Conservation (phyloP, 92 coral and sea anemone genomes). For the Hydrozoanthus gracilis region DNA sequence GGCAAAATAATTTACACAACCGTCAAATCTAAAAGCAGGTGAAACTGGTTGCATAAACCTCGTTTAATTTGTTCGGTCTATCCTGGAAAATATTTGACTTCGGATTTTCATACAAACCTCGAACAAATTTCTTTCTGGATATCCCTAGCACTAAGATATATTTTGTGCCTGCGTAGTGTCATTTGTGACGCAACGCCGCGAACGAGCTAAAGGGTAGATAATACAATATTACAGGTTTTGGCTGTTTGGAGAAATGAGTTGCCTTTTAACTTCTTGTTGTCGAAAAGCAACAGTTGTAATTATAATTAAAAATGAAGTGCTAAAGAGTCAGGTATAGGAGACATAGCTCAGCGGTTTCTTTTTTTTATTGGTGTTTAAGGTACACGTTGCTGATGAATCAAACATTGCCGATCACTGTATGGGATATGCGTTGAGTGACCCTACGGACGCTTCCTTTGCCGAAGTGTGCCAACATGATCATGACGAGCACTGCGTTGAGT, state of each 20-base stretch:
- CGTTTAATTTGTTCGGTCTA: too few relatives aligned
- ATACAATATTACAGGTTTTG: neutral
- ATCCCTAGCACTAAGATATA: too few relatives aligned
- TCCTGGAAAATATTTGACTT: neutral
- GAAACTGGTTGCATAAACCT: too few relatives aligned
- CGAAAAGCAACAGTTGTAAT: neutral
- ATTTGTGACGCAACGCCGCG: neutral
- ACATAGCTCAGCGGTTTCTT: neutral
- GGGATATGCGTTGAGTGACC: constrained; percentile 52
- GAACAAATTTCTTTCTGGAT: too few relatives aligned
- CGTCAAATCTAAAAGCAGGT: neutral
- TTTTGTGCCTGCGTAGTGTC: neutral
- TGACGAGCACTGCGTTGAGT: constrained; percentile 30
- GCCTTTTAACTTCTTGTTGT: neutral
- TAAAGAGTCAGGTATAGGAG: neutral
- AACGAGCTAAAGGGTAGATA: neutral
- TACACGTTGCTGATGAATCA: constrained; percentile 49
- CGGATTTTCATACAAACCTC: too few relatives aligned
- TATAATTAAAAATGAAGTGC: neutral
- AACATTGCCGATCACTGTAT: constrained; percentile 52
- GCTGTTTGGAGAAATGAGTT: neutral
- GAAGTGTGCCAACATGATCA: constrained; percentile 44
- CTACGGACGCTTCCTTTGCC: constrained; percentile 14
- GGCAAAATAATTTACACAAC: neutral
- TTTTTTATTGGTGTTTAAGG: constrained; percentile 26